These are phyloP conservation scores for Leptopilina clavipes DNA, from an alignment of 1,140 invertebrate genomes.

Conservation along the genomic window DNA sequence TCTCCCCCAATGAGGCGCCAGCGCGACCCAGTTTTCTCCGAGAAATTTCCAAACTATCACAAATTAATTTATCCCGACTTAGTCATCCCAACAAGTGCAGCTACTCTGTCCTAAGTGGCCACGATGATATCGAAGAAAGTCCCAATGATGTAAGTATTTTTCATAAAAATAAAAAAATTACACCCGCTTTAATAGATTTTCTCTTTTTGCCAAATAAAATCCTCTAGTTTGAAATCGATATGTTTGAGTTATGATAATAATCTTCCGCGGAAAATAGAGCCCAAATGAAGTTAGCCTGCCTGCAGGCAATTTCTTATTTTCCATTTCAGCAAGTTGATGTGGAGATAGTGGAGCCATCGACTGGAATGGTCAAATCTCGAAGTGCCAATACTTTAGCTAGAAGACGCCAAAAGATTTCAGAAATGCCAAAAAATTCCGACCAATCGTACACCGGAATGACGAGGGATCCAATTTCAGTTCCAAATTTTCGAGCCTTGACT, in stretches of 20 bases:
- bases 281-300: constrained; percentile 52
- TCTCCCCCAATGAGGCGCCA: constrained; percentile 64
- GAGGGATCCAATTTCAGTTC: constrained; percentile 84
- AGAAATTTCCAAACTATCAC: constrained; percentile 84
- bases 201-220: neutral
- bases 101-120: constrained; percentile 81
- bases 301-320: constrained; percentile 72
- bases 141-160: constrained; percentile 68
- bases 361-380: constrained; percentile 72
- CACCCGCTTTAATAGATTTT: neutral
- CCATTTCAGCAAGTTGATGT: constrained; percentile 73
- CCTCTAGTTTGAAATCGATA: neutral
- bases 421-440: constrained; percentile 50
- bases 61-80: constrained; percentile 82
- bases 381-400: constrained; percentile 70
- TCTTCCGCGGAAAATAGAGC: constrained; percentile 21
- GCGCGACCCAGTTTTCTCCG: constrained; percentile 77
- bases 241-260: neutral
- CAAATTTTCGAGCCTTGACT: constrained; percentile 82
- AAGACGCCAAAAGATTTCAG: constrained; percentile 63
- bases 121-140: constrained; percentile 83
- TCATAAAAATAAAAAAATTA: neutral
- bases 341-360: constrained; percentile 69
- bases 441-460: constrained; percentile 74
- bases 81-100: constrained; percentile 81